Percentiles rank a stretch among this genome's conserved stretches.
Evolutionary conservation across 2,888 invertebrate species (phyloP).

Genomic region (Steinernema scapterisci): DNA sequence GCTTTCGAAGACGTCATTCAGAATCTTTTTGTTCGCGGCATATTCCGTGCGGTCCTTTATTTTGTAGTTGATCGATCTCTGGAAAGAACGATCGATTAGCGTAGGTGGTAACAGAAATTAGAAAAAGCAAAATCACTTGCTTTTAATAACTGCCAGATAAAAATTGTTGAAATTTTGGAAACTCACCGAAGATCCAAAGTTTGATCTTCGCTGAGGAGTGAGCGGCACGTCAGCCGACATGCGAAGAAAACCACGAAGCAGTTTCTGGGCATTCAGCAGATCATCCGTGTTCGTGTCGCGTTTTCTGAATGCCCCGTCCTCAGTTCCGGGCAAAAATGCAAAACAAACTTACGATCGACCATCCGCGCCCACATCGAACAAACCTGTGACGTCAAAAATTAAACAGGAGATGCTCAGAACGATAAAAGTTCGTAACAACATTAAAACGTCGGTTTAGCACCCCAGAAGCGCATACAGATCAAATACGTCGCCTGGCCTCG

Average conservation of each 20-base stretch:
- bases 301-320: background rate
- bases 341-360: conserved; percentile 2
- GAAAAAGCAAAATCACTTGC: background rate
- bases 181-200: background rate
- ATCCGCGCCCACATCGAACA: too few relatives aligned
- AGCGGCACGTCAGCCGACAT: conserved; percentile 23
- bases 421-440: conserved; percentile 4
- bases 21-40: conserved; percentile 35
- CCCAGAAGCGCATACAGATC: background rate
- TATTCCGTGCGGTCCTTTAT: conserved; percentile 32
- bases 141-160: too few relatives aligned
- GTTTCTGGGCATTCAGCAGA: conserved; percentile 10
- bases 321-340: too few relatives aligned
- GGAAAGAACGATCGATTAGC: too few relatives aligned
- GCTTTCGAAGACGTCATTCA: conserved; percentile 35
- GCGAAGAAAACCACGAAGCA: conserved; percentile 1
- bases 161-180: too few relatives aligned
- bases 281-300: conserved; percentile 18
- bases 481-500: conserved; percentile 11
- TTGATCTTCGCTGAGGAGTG: background rate
- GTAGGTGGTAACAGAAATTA: too few relatives aligned
- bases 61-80: conserved; percentile 34
- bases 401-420: background rate
- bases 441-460: background rate
- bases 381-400: background rate